Evolutionary conservation across 2,888 invertebrate species (phyloP).

Genomic region (Aleiodes testaceus): DNA sequence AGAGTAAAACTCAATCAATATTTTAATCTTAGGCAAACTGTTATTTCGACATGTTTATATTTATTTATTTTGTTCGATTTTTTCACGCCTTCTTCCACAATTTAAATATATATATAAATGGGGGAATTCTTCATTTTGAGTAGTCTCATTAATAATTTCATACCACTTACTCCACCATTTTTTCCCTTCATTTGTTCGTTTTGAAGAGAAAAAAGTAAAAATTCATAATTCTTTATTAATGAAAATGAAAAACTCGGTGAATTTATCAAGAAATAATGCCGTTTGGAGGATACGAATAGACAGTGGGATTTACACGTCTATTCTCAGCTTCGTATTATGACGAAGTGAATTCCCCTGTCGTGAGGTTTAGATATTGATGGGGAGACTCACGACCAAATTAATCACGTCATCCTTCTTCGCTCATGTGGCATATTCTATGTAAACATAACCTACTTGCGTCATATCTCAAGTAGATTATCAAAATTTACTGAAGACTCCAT

Average conservation of each 20-base stretch:
- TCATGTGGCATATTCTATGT: neutral
- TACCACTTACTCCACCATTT: too few species aligned
- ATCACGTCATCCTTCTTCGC: neutral
- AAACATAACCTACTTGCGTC: neutral
- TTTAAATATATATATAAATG: too few species aligned
- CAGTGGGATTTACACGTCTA: conserved; percentile 35
- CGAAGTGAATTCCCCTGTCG: neutral
- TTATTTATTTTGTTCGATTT: conserved; percentile 4
- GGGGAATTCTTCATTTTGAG: too few species aligned
- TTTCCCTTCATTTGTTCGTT: too few species aligned
- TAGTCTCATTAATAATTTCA: too few species aligned
- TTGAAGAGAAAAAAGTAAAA: neutral
- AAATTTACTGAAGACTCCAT: neutral
- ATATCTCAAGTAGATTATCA: neutral
- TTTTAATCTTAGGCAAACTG: conserved; percentile 32
- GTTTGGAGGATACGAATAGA: neutral
- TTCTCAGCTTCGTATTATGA: conserved; percentile 14
- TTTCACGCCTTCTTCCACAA: neutral
- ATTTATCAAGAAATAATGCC: too few species aligned
- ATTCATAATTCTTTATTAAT: too few species aligned
- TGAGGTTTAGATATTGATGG: conserved; percentile 14
- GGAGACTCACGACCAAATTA: conserved; percentile 3
- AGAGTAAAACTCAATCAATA: conserved; percentile 20
- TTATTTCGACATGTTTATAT: neutral
- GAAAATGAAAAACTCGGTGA: too few species aligned